Percentiles rank a stretch among this genome's conserved stretches.
phyloP scores from a whole-genome alignment of 2,797 vertebrate genomes.

The Tadarida brasiliensis region DNA sequence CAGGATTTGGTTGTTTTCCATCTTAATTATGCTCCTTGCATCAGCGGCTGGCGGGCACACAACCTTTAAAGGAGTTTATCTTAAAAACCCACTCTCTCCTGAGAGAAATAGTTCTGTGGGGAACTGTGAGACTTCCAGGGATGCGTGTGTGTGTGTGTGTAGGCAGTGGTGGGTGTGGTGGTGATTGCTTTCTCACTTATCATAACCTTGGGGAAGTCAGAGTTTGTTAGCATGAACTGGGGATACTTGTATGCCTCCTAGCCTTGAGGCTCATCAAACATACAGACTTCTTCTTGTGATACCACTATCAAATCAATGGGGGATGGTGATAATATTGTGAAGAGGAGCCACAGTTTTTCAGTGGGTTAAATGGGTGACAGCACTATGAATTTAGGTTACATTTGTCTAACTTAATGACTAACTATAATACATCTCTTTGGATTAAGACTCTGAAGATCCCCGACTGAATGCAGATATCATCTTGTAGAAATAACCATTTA shows the following conservation, averaged over 20 bases:
- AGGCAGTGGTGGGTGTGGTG: not conserved
- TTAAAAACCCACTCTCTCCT: constrained; percentile 72
- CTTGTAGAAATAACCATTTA: constrained; percentile 39
- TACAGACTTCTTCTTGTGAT: not conserved
- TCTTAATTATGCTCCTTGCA: constrained; percentile 77
- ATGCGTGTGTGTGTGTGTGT: not conserved
- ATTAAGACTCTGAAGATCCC: constrained; percentile 14
- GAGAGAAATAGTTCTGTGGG: constrained; percentile 51
- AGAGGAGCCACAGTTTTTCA: not conserved
- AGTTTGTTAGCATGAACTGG: not conserved
- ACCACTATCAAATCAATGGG: not conserved
- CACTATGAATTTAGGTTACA: not conserved
- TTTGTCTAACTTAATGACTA: constrained; percentile 24
- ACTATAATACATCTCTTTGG: not conserved
- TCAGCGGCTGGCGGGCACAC: constrained; percentile 72
- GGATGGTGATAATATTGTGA: not conserved
- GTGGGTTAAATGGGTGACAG: not conserved
- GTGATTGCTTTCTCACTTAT: not conserved
- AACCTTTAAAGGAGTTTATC: constrained; percentile 77
- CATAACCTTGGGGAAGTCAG: not conserved
- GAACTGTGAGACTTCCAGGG: constrained; percentile 54
- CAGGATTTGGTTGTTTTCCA: constrained; percentile 77
- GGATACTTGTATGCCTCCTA: not conserved
- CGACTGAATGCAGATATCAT: not conserved
- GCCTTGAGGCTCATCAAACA: not conserved